phyloP scores from a whole-genome alignment of 35 echinoderm and acorn worm genomes.

The Apostichopus japonicus region DNA sequence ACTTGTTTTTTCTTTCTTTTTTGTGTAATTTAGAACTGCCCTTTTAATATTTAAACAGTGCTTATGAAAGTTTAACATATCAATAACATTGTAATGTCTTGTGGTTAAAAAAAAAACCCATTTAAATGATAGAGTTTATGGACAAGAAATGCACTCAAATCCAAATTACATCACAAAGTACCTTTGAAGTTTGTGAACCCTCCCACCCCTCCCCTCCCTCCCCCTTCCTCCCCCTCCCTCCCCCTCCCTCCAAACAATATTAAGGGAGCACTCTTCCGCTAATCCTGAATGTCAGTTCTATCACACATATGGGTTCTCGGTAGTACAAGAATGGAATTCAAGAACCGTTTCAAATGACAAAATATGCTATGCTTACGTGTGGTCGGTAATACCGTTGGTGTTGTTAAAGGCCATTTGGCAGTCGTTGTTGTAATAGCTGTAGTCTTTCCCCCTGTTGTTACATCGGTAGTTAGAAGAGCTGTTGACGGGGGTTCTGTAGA shows the following conservation, averaged over 20 bases:
- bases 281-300: neutral
- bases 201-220: too few species aligned
- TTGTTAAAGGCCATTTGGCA: neutral
- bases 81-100: too few species aligned
- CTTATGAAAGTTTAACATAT: too few species aligned
- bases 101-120: too few species aligned
- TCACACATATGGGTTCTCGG: neutral
- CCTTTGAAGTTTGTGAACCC: neutral
- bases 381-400: neutral
- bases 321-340: neutral
- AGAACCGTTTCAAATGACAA: neutral
- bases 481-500: neutral
- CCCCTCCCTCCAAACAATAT: neutral
- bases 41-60: too few species aligned
- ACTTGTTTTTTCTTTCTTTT: too few species aligned
- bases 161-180: neutral
- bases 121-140: too few species aligned
- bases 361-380: neutral
- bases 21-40: too few species aligned
- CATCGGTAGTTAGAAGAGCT: neutral
- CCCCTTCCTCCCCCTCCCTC: too few species aligned
- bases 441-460: neutral
- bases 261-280: neutral
- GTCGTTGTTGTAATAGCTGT: too few species aligned
- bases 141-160: too few species aligned